A percentile compares a stretch with the other conserved stretches of the same genome.
phyloP scores from a whole-genome alignment of 1,140 invertebrate species.

The Microvelia longipes region DNA sequence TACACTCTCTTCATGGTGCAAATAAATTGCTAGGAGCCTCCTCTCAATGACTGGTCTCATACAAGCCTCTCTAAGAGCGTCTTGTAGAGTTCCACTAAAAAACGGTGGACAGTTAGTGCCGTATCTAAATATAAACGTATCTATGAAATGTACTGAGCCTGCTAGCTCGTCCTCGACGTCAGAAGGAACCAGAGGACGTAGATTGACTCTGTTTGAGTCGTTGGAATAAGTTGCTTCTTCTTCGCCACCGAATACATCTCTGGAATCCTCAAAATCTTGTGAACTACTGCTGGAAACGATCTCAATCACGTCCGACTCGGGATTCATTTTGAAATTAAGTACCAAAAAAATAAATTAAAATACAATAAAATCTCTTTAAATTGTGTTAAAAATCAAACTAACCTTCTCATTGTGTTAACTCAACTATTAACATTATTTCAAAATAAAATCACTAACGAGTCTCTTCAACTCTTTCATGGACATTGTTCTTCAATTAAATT shows the following conservation, averaged over 20 bases:
- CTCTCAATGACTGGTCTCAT: conserved; percentile 72
- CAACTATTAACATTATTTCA: no score
- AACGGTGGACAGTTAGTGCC: conserved; percentile 74
- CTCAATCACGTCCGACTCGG: background rate
- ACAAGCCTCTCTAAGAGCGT: conserved; percentile 76
- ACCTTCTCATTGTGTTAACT: no score
- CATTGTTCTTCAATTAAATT: no score
- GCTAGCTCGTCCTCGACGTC: conserved; percentile 68
- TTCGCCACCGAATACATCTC: background rate
- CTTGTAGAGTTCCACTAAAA: conserved; percentile 75
- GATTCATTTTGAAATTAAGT: no score
- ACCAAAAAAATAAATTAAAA: no score
- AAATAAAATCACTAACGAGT: no score
- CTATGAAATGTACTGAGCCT: conserved; percentile 70
- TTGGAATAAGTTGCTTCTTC: background rate
- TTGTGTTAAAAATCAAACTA: no score
- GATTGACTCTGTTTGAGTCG: background rate
- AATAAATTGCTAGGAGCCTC: conserved; percentile 78
- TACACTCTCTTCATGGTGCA: conserved; percentile 87
- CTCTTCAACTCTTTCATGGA: no score
- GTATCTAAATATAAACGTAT: conserved; percentile 63
- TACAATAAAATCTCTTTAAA: no score
- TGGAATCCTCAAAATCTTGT: background rate
- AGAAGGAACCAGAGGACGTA: conserved; percentile 52
- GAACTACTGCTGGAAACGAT: background rate